These are phyloP conservation scores for Corticium candelabrum DNA, from an alignment of 37 sponge, comb jelly and placozoan species.

Conservation along the genomic window DNA sequence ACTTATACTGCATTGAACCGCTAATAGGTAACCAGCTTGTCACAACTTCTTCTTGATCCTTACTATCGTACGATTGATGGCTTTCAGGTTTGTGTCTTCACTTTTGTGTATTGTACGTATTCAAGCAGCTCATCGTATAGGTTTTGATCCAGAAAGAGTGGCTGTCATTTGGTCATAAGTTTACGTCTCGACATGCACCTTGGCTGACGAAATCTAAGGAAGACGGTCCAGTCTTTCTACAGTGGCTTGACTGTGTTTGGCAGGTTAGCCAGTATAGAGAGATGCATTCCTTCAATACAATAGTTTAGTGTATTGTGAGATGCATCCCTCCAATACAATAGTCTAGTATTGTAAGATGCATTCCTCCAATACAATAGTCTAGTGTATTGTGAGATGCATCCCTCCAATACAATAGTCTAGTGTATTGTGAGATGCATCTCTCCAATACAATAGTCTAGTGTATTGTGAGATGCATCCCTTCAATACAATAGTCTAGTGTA, in stretches of 20 bases:
- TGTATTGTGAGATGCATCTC: too few species aligned
- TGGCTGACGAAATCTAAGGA: conserved; percentile 26
- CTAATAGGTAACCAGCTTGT: conserved; percentile 28
- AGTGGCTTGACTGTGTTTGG: conserved; percentile 89
- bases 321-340: neutral
- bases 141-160: conserved; percentile 86
- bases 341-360: too few species aligned
- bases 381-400: too few species aligned
- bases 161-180: conserved; percentile 82
- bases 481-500: neutral
- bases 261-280: too few species aligned
- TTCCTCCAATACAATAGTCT: neutral
- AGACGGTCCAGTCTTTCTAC: conserved; percentile 73
- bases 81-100: conserved; percentile 66
- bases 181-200: conserved; percentile 38
- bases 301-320: too few species aligned
- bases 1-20: neutral
- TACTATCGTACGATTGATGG: conserved; percentile 90
- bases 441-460: neutral
- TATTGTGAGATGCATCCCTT: too few species aligned
- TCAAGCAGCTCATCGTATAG: conserved; percentile 14
- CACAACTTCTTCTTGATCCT: conserved; percentile 79
- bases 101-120: neutral
- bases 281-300: neutral
- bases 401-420: neutral